These are phyloP conservation scores for Astreopora myriophthalma DNA, from an alignment of 64 coral and sea anemone genomes.

Conservation along the genomic window DNA sequence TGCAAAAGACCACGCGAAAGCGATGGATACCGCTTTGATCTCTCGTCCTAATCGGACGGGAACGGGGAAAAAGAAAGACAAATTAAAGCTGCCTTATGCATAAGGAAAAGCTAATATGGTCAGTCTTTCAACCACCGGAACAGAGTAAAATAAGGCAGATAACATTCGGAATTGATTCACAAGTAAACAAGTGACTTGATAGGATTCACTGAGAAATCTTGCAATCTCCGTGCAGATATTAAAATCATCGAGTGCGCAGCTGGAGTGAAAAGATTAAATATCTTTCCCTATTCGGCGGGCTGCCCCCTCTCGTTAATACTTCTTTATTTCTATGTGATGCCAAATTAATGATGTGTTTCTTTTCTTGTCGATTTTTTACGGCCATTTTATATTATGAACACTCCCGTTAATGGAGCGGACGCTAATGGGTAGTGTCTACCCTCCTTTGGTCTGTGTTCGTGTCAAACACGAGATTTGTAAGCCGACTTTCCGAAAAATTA, in stretches of 20 bases:
- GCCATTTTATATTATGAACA: constrained; percentile 11
- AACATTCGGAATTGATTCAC: not conserved
- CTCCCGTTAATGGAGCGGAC: constrained; percentile 15
- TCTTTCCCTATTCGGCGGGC: constrained; percentile 5
- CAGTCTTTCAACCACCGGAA: not conserved
- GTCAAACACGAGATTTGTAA: not conserved
- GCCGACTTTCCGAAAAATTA: not conserved
- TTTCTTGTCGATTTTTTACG: constrained; percentile 17
- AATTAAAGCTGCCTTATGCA: constrained; percentile 25
- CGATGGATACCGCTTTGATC: not conserved
- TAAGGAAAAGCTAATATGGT: not conserved
- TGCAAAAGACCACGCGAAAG: not conserved
- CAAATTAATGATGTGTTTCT: constrained; percentile 45
- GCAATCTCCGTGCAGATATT: not conserved
- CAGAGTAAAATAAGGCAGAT: constrained; percentile 1
- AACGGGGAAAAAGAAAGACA: not conserved
- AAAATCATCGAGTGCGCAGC: not conserved
- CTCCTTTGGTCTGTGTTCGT: not conserved
- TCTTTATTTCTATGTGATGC: constrained; percentile 26
- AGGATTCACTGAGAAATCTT: not conserved
- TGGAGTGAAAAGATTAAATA: not conserved
- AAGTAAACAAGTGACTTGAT: constrained; percentile 23
- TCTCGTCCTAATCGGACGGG: not conserved
- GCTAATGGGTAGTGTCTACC: not conserved
- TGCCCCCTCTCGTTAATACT: not conserved